phyloP scores from a whole-genome alignment of 92 coral and sea anemone species.

The Zoanthus sansibaricus region DNA sequence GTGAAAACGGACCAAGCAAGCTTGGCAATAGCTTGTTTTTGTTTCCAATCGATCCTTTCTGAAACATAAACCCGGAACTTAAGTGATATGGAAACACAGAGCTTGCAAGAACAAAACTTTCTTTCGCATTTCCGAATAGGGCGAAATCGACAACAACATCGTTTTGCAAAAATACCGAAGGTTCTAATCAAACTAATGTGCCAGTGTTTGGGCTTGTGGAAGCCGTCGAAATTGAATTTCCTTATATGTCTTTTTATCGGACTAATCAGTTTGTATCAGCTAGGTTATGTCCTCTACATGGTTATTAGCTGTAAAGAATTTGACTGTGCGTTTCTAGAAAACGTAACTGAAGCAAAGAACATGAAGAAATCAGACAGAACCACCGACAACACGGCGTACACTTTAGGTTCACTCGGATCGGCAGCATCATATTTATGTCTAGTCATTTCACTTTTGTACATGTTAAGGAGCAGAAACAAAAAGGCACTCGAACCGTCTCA shows the following conservation, averaged over 20 bases:
- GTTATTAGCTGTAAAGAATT: slow-evolving; percentile 65
- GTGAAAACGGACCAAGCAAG: neutral
- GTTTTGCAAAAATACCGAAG: neutral
- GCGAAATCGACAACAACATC: neutral
- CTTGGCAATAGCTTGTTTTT: neutral
- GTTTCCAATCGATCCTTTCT: neutral
- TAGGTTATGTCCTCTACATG: slow-evolving; percentile 67
- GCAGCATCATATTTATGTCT: slow-evolving; percentile 64
- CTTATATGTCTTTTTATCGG: slow-evolving; percentile 48
- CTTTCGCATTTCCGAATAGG: neutral
- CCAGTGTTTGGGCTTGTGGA: slow-evolving; percentile 67
- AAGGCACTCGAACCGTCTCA: slow-evolving; percentile 57
- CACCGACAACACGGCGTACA: slow-evolving; percentile 63
- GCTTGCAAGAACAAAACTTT: neutral
- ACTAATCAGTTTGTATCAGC: slow-evolving; percentile 57
- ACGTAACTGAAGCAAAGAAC: slow-evolving; percentile 49
- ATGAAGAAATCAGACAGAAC: slow-evolving; percentile 53
- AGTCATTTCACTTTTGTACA: slow-evolving; percentile 49
- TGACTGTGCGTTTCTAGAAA: slow-evolving; percentile 72
- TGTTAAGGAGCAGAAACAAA: slow-evolving; percentile 42
- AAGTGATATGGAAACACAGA: neutral
- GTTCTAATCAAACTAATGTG: slow-evolving; percentile 48
- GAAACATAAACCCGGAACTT: neutral
- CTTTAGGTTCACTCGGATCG: slow-evolving; percentile 66
- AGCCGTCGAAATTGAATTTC: slow-evolving; percentile 54